Evolutionary conservation across 1,140 invertebrate genomes (phyloP), one percentile per base, ranked within the genome.

Genomic region (Pseudachorutes palmiensis): DNA sequence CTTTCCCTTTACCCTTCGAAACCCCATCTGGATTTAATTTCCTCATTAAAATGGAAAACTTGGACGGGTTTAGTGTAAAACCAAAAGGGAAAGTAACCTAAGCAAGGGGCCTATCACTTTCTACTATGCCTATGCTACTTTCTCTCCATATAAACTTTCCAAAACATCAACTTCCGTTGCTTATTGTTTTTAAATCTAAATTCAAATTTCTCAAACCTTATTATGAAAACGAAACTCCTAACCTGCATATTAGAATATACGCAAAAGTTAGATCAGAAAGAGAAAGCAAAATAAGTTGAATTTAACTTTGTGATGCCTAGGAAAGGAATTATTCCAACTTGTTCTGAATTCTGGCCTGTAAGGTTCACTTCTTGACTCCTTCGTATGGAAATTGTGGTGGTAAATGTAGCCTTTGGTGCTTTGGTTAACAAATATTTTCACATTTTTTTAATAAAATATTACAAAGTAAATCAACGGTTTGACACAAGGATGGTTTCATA

Each of bases 1-100:
- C n/a, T n/a, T n/a, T n/a, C n/a, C n/a, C n/a, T n/a, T n/a, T n/a
- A 45, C 36, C 36, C 36, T 45, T 45, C 36, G 19, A 45, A 45
- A 45, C 19, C 24, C 51, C 24, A 19, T 55, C 51, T 26, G 24
- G 51, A 55, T 16, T 55, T 55, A 55, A 55, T 55, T 55, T 26
- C 51, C 12, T 55, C 51, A 55, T 55, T 55, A 55, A 55, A 55
- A 16, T 55, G 51, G 51, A 55, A 55, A 26, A 55, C n/a, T n/a
- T n/a, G n/a, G 36, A 45, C 9, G 36, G 9, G 9, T 45, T 19
- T 12, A 45, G 19, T 45, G 9, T 45, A 12, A 12, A 12, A 12
- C 36, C 36, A 45, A 45, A 45, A 45, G 19, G 36, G 19, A 45
- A 45, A 45, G 9, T 45, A 9, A 45, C 19, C 9, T 19, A 45